These are phyloP conservation scores for Ephialtes manifestator DNA, from an alignment of 2,888 invertebrate species.

Conservation along the genomic window DNA sequence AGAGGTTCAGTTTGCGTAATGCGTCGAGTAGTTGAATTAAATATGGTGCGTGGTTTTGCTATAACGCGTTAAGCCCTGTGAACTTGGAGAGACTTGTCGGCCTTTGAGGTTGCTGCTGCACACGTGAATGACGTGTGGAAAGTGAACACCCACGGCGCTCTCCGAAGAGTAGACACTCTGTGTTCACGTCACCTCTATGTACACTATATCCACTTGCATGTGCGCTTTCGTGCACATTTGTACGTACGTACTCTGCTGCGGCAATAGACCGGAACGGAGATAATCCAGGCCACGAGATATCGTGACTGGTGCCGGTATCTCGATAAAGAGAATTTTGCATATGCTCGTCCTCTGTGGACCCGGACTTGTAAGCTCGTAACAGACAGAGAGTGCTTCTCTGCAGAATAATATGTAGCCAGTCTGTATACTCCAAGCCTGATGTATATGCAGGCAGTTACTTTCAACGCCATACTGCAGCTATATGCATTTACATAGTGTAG, in stretches of 20 bases:
- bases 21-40: background rate
- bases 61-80: constrained; percentile 17
- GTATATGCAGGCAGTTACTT: background rate
- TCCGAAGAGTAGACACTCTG: constrained; percentile 8
- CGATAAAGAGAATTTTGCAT: constrained; percentile 61
- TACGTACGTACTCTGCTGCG: constrained; percentile 19
- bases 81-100: constrained; percentile 9
- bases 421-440: background rate
- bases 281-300: constrained; percentile 57
- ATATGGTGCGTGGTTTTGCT: constrained; percentile 13
- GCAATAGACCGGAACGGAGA: constrained; percentile 51
- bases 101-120: constrained; percentile 11
- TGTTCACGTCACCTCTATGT: constrained; percentile 16
- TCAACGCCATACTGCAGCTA: background rate
- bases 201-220: constrained; percentile 3
- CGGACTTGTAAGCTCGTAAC: constrained; percentile 25
- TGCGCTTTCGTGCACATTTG: constrained; percentile 27
- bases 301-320: constrained; percentile 50
- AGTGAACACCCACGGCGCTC: constrained; percentile 44
- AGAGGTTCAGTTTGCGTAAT: background rate
- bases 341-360: constrained; percentile 9
- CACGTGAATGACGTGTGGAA: constrained; percentile 38
- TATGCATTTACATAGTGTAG: background rate
- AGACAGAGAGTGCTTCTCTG: background rate
- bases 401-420: background rate